A percentile compares a stretch with the other conserved stretches of the same genome.
phyloP scores from a whole-genome alignment of 2,113 vertebrate genomes.

The Anseranas semipalmata region DNA sequence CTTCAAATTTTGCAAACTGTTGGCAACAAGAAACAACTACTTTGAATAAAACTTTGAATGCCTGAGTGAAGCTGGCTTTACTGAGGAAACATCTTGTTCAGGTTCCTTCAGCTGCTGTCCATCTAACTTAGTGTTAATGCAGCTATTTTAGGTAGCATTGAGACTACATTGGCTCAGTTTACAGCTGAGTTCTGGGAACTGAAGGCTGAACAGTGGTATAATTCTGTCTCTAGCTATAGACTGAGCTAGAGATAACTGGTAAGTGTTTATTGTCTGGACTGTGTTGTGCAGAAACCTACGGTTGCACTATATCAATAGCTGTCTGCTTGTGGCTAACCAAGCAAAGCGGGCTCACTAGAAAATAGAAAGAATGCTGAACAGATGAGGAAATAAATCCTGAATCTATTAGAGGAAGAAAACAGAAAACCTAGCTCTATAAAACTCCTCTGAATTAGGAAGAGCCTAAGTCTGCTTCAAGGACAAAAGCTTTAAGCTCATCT shows the following conservation, averaged over 20 bases:
- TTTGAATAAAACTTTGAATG: neutral
- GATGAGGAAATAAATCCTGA: conserved; percentile 25
- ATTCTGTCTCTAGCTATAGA: conserved; percentile 1
- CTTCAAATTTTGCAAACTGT: neutral
- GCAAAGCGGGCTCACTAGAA: neutral
- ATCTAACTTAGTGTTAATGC: neutral
- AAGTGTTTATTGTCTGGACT: neutral
- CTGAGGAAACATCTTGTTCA: neutral
- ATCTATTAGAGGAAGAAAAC: conserved; percentile 34
- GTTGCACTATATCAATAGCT: neutral
- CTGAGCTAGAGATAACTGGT: neutral
- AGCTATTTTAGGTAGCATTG: neutral
- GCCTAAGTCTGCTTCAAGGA: neutral
- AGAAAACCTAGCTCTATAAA: neutral
- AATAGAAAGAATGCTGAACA: neutral
- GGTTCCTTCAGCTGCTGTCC: neutral
- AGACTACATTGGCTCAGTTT: neutral
- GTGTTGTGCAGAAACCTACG: neutral
- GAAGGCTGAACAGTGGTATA: neutral
- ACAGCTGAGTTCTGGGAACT: conserved; percentile 16
- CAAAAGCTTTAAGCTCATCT: neutral
- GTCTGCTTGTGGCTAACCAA: neutral
- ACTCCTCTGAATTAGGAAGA: neutral
- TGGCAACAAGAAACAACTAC: neutral
- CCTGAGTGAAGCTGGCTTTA: neutral